These are phyloP conservation scores for Pipistrellus nathusii DNA, from an alignment of 2,797 vertebrate genomes.

Conservation along the genomic window DNA sequence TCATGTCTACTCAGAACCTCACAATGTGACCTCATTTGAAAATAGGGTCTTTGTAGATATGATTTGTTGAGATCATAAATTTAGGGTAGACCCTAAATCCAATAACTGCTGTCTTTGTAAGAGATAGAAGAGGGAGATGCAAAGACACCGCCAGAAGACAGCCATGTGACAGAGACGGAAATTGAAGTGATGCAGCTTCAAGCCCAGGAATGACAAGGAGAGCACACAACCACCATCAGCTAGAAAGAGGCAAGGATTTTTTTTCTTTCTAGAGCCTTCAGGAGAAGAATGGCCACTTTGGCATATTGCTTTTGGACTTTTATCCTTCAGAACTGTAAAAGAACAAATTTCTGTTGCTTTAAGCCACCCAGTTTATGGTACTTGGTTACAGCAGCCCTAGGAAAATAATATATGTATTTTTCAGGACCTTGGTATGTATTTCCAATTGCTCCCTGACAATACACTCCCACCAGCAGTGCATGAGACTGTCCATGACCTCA, in stretches of 20 bases:
- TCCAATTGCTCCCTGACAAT: background rate
- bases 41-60: background rate
- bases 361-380: background rate
- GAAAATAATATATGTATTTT: background rate
- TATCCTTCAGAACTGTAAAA: background rate
- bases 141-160: background rate
- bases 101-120: background rate
- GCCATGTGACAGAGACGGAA: background rate
- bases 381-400: background rate
- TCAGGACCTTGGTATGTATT: background rate
- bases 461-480: background rate
- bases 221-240: background rate
- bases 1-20: background rate
- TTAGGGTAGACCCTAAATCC: background rate
- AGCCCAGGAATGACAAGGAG: background rate
- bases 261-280: background rate
- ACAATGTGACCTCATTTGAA: background rate
- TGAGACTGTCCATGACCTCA: background rate
- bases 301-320: background rate
- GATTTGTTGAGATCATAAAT: background rate
- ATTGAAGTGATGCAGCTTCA: background rate
- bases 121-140: background rate
- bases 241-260: background rate
- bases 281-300: background rate
- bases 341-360: background rate